These are phyloP conservation scores for Trichomalopsis sarcophagae DNA, from an alignment of 1,140 invertebrate species.

Conservation along the genomic window DNA sequence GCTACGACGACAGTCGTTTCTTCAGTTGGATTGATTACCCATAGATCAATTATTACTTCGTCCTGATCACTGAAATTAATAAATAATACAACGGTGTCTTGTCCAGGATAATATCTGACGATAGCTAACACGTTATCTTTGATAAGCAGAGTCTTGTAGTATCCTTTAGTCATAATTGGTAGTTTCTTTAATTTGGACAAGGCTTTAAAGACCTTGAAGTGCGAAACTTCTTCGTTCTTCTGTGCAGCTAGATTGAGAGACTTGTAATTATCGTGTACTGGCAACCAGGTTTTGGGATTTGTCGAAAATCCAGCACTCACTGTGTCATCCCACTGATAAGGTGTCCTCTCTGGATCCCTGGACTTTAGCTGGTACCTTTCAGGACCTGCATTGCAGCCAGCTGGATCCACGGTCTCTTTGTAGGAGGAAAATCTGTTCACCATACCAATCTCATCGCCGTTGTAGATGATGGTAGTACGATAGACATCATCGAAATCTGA, in stretches of 20 bases:
- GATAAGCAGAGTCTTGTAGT: conserved; percentile 61
- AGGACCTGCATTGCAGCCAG: conserved; percentile 76
- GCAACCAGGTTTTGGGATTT: conserved; percentile 80
- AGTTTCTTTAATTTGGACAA: conserved; percentile 68
- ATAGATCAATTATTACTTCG: conserved; percentile 52
- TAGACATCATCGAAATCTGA: conserved; percentile 81
- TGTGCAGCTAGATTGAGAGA: conserved; percentile 72
- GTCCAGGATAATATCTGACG: not conserved
- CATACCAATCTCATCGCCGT: conserved; percentile 86
- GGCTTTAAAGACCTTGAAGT: conserved; percentile 74
- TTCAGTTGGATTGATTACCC: conserved; percentile 52
- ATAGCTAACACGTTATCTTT: conserved; percentile 50
- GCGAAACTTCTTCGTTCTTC: conserved; percentile 65
- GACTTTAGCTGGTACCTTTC: conserved; percentile 74
- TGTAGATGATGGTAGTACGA: conserved; percentile 84
- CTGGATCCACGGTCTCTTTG: conserved; percentile 77
- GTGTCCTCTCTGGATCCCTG: conserved; percentile 82
- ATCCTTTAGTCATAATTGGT: conserved; percentile 67
- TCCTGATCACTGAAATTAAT: conserved; percentile 29
- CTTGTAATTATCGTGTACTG: conserved; percentile 76
- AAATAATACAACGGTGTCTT: not conserved
- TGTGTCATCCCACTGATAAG: conserved; percentile 83
- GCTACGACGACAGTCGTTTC: conserved; percentile 52
- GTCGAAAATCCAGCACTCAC: conserved; percentile 79
- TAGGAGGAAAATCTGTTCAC: conserved; percentile 76